Conservation (phyloP, 37 sponge, comb jelly and placozoan species). For the Diacarnus erythraeanus region DNA sequence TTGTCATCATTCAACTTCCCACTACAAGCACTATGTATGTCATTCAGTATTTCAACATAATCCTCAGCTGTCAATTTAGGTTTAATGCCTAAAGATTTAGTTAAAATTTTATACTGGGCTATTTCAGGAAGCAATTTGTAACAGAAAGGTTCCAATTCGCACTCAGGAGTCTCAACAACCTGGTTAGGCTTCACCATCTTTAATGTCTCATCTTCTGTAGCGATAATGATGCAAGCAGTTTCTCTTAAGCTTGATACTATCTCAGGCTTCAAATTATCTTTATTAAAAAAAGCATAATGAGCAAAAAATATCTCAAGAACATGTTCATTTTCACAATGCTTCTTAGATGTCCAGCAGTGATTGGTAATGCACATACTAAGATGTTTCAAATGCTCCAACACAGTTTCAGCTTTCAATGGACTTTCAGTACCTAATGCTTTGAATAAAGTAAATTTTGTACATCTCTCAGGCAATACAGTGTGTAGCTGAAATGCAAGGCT, state of each 20-base stretch:
- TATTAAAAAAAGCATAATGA: slow-evolving; percentile 38
- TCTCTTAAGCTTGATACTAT: neutral
- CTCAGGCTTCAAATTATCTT: neutral
- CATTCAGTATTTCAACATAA: slow-evolving; percentile 14
- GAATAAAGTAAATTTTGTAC: neutral
- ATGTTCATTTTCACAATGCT: neutral
- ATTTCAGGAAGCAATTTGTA: slow-evolving; percentile 24
- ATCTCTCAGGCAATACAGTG: slow-evolving; percentile 15
- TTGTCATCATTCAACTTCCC: neutral
- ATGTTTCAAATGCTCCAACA: slow-evolving; percentile 12
- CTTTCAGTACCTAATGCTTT: slow-evolving; percentile 10
- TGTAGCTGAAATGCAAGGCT: slow-evolving; percentile 5
- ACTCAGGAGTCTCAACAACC: neutral
- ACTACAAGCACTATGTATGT: slow-evolving; percentile 8
- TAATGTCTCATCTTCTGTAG: neutral
- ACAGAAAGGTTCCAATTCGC: slow-evolving; percentile 27
- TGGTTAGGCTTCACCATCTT: slow-evolving; percentile 26
- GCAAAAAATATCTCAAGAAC: neutral
- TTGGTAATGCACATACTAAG: neutral
- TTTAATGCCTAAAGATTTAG: neutral
- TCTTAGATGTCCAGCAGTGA: neutral
- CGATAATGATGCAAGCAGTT: neutral
- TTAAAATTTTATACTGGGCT: neutral
- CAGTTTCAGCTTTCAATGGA: slow-evolving; percentile 19
- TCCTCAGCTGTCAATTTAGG: slow-evolving; percentile 9